These are phyloP conservation scores for Cryptus armator DNA, from an alignment of 2,888 invertebrate species.

Conservation along the genomic window DNA sequence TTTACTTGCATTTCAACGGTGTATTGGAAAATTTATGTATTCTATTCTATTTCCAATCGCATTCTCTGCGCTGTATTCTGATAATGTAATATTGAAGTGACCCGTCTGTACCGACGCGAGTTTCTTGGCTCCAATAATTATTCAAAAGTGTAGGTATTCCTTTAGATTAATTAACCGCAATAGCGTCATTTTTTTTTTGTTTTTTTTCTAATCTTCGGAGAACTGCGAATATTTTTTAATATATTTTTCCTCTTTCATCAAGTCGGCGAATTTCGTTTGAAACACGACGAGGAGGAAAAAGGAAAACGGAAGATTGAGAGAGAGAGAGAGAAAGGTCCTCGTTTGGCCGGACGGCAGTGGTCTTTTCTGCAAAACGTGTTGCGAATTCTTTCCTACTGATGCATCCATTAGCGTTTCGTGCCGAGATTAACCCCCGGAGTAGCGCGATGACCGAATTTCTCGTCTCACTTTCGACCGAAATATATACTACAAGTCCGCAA, in stretches of 20 bases:
- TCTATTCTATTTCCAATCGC: too few species aligned
- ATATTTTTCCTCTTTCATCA: constrained; percentile 2
- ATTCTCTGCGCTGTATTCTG: too few species aligned
- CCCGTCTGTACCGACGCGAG: too few species aligned
- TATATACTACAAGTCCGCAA: background rate
- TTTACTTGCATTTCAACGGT: too few species aligned
- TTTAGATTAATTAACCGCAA: too few species aligned
- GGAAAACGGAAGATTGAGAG: background rate
- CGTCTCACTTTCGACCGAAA: constrained; percentile 18
- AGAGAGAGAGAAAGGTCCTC: background rate
- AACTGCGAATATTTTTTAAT: background rate
- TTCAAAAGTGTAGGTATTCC: too few species aligned
- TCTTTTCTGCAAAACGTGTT: constrained; percentile 2
- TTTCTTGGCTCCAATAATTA: too few species aligned
- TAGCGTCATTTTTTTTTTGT: too few species aligned
- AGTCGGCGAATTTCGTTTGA: constrained; percentile 36
- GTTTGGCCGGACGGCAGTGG: constrained; percentile 3
- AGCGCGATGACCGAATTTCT: constrained; percentile 53
- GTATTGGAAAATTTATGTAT: too few species aligned
- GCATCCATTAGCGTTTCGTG: constrained; percentile 43
- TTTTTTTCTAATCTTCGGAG: background rate
- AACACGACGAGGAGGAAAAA: constrained; percentile 16
- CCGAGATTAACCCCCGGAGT: constrained; percentile 49
- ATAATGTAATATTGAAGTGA: too few species aligned
- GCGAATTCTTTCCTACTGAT: constrained; percentile 28